Evolutionary conservation across 2,113 vertebrate species (phyloP).

Genomic region (Thryonomys swinderianus): DNA sequence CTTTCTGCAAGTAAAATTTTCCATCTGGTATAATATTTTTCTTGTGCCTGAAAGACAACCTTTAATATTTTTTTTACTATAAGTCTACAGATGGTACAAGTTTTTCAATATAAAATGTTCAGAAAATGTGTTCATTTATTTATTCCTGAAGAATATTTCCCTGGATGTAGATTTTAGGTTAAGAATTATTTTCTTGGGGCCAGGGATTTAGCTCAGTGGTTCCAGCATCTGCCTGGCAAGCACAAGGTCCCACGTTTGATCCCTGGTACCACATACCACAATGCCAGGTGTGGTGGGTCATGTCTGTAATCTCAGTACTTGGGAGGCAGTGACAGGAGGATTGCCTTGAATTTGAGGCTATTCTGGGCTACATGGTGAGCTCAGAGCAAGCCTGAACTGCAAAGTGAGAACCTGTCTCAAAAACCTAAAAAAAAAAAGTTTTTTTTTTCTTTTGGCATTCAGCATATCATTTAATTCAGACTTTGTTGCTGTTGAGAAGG

Average conservation of each 20-base stretch:
- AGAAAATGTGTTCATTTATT: not conserved
- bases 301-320: too few species aligned
- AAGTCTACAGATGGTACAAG: not conserved
- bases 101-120: conserved; percentile 6
- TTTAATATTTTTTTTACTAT: not conserved
- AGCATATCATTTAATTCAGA: not conserved
- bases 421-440: too few species aligned
- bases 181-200: not conserved
- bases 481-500: not conserved
- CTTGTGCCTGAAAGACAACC: not conserved
- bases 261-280: too few species aligned
- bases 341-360: too few species aligned
- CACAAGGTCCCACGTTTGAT: too few species aligned
- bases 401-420: too few species aligned
- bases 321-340: too few species aligned
- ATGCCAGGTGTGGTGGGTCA: too few species aligned
- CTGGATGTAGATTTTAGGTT: not conserved
- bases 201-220: too few species aligned
- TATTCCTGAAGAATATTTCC: not conserved
- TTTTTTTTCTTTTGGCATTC: not conserved
- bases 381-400: too few species aligned
- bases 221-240: too few species aligned
- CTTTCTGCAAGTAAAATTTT: not conserved
- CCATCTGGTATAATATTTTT: not conserved
- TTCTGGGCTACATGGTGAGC: too few species aligned